Conservation (phyloP, 2,113 vertebrate genomes). For the Gallinago jamesoni region DNA sequence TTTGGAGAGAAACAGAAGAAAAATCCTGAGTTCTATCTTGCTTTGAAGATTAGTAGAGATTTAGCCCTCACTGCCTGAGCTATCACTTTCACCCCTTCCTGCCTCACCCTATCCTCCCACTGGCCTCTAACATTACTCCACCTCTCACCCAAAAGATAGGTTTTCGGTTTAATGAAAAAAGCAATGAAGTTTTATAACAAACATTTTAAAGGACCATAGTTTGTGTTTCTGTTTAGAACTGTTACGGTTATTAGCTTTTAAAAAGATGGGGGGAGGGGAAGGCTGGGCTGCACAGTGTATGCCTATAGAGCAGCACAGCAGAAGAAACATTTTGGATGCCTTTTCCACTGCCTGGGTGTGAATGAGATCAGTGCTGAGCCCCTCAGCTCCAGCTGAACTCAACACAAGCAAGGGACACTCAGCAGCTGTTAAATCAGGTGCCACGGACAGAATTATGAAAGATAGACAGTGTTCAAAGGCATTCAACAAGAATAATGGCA, state of each 20-base stretch:
- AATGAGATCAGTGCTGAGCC: not conserved
- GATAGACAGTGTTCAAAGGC: conserved; percentile 8
- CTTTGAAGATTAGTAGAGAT: conserved; percentile 72
- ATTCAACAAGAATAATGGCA: not conserved
- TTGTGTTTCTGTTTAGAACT: not conserved
- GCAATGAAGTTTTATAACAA: not conserved
- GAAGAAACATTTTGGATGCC: not conserved
- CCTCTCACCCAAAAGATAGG: not conserved
- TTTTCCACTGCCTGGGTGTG: not conserved
- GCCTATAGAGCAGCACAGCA: not conserved
- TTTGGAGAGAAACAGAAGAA: conserved; percentile 70
- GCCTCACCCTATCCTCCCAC: not conserved
- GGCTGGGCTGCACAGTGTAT: not conserved
- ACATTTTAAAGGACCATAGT: not conserved
- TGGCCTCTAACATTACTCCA: not conserved
- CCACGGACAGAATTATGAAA: conserved; percentile 7
- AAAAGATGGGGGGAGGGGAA: not conserved
- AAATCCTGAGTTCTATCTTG: conserved; percentile 61
- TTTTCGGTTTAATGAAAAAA: not conserved
- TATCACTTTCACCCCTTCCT: conserved; percentile 43
- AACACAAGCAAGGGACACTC: not conserved
- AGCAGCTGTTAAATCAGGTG: conserved; percentile 21
- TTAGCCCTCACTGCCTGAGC: conserved; percentile 49
- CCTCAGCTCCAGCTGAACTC: not conserved
- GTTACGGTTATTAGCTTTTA: conserved; percentile 8